phyloP scores from a whole-genome alignment of 2,888 invertebrate species.

The Cryptophagus acutangulus region DNA sequence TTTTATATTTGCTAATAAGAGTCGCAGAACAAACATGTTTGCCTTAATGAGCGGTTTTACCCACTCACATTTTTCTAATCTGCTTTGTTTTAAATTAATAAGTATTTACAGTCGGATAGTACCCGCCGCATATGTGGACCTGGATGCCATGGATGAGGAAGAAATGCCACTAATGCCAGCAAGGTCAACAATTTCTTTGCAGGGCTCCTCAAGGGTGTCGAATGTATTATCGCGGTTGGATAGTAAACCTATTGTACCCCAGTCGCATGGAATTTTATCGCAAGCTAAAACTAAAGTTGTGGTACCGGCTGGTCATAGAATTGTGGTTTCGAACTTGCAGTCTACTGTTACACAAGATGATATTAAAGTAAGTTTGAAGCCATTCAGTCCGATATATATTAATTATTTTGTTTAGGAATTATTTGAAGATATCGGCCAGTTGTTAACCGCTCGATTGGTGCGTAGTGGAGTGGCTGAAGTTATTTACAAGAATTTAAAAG shows the following conservation, averaged over 20 bases:
- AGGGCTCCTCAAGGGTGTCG: slow-evolving; percentile 35
- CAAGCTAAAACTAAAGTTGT: slow-evolving; percentile 47
- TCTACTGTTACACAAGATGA: slow-evolving; percentile 83
- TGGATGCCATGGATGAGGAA: slow-evolving; percentile 42
- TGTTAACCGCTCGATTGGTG: slow-evolving; percentile 77
- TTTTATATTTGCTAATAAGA: too few species aligned
- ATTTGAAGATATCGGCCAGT: slow-evolving; percentile 87
- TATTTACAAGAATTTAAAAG: slow-evolving; percentile 77
- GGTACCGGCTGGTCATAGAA: slow-evolving; percentile 66
- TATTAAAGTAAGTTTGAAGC: slow-evolving; percentile 63
- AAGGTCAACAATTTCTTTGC: slow-evolving; percentile 32
- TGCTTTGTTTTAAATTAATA: too few species aligned
- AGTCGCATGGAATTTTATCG: slow-evolving; percentile 40
- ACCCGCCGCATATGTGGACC: slow-evolving; percentile 37
- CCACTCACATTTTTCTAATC: too few species aligned
- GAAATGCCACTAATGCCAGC: slow-evolving; percentile 34
- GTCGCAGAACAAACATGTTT: too few species aligned
- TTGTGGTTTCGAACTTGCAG: slow-evolving; percentile 87
- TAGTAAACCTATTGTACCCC: slow-evolving; percentile 35
- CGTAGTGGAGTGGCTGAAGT: slow-evolving; percentile 89
- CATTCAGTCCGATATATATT: not conserved
- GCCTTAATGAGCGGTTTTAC: too few species aligned
- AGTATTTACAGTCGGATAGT: slow-evolving; percentile 13
- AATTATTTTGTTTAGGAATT: slow-evolving; percentile 61
- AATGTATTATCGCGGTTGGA: slow-evolving; percentile 50